Evolutionary conservation across 2,888 invertebrate genomes (phyloP).

Genomic region (Crocallis elinguaria): DNA sequence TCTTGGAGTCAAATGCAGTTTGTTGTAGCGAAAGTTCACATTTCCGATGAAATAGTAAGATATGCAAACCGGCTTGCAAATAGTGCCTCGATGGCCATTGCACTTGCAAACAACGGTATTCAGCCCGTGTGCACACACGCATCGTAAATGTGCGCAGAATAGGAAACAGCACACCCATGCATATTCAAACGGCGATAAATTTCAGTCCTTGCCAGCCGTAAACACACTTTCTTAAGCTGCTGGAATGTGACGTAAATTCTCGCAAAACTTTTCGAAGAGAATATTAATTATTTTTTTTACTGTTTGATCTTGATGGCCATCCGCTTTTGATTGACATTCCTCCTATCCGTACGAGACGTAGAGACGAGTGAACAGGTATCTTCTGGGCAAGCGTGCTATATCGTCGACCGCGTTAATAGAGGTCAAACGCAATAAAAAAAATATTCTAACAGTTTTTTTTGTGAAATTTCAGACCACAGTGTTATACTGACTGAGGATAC

Average conservation of each 20-base stretch:
- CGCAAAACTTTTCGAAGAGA: background rate
- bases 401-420: no score
- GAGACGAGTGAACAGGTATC: no score
- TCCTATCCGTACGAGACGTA: no score
- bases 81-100: constrained; percentile 63
- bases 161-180: constrained; percentile 56
- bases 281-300: background rate
- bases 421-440: no score
- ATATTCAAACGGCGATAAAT: constrained; percentile 62
- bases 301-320: constrained; percentile 12
- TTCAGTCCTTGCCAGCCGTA: constrained; percentile 45
- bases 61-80: constrained; percentile 71
- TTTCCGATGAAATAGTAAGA: constrained; percentile 62
- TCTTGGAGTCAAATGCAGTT: constrained; percentile 80
- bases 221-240: constrained; percentile 45
- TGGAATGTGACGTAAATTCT: constrained; percentile 30
- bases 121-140: constrained; percentile 62
- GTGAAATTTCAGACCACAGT: constrained; percentile 89
- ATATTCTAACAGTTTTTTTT: constrained; percentile 12
- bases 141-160: constrained; percentile 62
- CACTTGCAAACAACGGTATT: constrained; percentile 75
- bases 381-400: no score
- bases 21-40: constrained; percentile 74
- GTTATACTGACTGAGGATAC: constrained; percentile 94
- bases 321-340: background rate